Evolutionary conservation across 2,113 vertebrate species (phyloP), one percentile per base, ranked within the genome.

Genomic region (Psittacus erithacus): DNA sequence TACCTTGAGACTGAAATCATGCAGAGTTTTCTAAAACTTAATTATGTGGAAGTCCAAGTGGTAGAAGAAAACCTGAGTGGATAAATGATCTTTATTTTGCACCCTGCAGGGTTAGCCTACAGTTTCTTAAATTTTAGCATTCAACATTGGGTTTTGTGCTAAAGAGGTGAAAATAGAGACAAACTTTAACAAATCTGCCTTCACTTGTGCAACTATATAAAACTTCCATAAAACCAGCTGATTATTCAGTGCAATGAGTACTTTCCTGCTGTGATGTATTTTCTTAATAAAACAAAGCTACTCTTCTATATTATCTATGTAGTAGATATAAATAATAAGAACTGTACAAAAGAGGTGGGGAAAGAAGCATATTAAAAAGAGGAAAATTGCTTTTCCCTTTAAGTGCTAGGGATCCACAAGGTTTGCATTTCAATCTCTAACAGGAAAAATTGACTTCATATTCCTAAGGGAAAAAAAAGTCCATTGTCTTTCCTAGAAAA

Each of bases 381-480:
- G 28, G 33, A 90, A 95, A 95, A 93, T 92, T 0, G 53, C 24
- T 88, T 95, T 86, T 93, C 17, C 28, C 41, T 95, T 88, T 67
- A 74, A 95, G 71, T 88, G 89, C 59, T 77, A 67, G 55, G 9
- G 31, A 50, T 94, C 50, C 24, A 22, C 70, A 82, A 65, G 81
- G 79, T 91, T 77, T 96, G 17, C 20, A 39, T 95, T 97, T 97
- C 90, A 82, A 91, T 82, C 49, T 95, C 25, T 59, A 92, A 55
- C 25, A 41, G 35, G 46, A 87, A 95, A 77, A 95, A 97, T 65
- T 95, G 53, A 88, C 82, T 88, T 93, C 65, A 23, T 82, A 46
- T 70, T 68, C 88, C 62, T 75, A 74, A 73, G 63, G 76, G 83
- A 83, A 93, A 68, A 3, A 68, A 82, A 87, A 89, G 38, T 39